These are phyloP conservation scores for Onychomys arenicola DNA, from an alignment of 2,797 vertebrate species.

Conservation along the genomic window DNA sequence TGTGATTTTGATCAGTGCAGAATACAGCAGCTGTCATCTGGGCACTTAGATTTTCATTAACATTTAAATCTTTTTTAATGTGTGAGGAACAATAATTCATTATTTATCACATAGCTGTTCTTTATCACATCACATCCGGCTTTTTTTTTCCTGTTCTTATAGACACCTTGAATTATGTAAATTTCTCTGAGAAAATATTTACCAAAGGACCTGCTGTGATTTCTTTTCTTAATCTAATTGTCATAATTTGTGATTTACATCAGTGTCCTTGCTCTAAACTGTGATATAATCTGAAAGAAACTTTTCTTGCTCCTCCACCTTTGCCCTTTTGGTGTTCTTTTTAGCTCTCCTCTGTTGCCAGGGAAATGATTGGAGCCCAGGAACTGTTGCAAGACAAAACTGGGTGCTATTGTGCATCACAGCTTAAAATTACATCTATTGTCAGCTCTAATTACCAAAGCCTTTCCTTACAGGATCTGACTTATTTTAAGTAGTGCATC, in stretches of 20 bases:
- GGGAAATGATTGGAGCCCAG: neutral
- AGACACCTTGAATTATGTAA: conserved; percentile 42
- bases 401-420: neutral
- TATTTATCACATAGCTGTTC: conserved; percentile 25
- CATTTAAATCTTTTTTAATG: neutral
- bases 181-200: conserved; percentile 14
- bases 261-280: conserved; percentile 1
- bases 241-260: neutral
- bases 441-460: conserved; percentile 57
- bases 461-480: conserved; percentile 62
- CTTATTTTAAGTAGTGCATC: conserved; percentile 73
- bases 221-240: neutral
- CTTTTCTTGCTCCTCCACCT: neutral
- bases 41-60: neutral
- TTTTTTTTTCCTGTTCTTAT: neutral
- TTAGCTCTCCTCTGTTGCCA: neutral
- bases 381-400: neutral
- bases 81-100: neutral
- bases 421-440: conserved; percentile 34
- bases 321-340: neutral
- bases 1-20: neutral
- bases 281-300: neutral
- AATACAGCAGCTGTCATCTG: neutral
- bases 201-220: neutral
- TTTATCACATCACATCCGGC: conserved; percentile 2